These are phyloP conservation scores for Limnephilus marmoratus DNA, from an alignment of 2,888 invertebrate genomes.

Conservation along the genomic window DNA sequence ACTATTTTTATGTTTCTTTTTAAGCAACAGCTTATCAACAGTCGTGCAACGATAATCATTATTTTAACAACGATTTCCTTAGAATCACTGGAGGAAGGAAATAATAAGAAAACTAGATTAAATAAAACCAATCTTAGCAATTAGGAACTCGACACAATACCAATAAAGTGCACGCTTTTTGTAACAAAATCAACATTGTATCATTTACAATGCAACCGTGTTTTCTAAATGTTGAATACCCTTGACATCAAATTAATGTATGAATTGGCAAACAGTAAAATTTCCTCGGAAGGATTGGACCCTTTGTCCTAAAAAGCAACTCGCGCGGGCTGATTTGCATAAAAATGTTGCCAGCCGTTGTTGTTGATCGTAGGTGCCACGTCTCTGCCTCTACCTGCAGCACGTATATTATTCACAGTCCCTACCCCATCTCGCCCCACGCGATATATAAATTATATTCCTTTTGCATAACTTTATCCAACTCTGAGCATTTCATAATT, in stretches of 20 bases:
- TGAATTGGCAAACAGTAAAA: background rate
- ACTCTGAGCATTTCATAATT: conserved; percentile 61
- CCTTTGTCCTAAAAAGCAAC: conserved; percentile 12
- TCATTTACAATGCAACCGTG: background rate
- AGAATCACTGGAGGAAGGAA: background rate
- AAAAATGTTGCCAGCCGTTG: conserved; percentile 25
- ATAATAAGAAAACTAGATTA: background rate
- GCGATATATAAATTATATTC: conserved; percentile 47
- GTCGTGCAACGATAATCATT: background rate
- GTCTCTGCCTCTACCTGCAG: background rate
- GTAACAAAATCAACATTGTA: background rate
- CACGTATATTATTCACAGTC: background rate
- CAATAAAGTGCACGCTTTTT: background rate
- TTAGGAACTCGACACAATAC: background rate
- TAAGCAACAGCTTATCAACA: background rate
- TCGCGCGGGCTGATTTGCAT: conserved; percentile 28
- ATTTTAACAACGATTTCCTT: background rate
- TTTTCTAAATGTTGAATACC: background rate
- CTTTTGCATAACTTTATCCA: conserved; percentile 55
- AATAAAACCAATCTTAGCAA: background rate
- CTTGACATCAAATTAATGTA: background rate
- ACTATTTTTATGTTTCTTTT: background rate
- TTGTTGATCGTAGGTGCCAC: background rate
- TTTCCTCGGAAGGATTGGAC: conserved; percentile 21
- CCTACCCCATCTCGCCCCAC: conserved; percentile 2